Conservation (phyloP, 2,113 vertebrate species). For the Gnathonemus echidnorhynchus region DNA sequence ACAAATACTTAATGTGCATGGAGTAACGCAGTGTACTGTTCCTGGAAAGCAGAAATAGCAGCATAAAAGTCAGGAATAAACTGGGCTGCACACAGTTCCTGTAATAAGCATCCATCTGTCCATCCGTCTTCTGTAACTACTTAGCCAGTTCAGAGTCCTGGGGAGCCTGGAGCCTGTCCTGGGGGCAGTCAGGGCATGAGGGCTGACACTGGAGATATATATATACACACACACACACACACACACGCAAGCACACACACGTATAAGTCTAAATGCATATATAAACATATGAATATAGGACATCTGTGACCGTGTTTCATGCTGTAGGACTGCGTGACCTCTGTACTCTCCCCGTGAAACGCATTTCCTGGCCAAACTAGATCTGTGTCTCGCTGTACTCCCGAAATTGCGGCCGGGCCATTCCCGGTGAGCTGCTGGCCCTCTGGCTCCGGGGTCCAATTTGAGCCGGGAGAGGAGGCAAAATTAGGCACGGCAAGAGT, state of each 20-base stretch:
- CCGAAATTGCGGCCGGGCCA: background rate
- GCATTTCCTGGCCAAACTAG: background rate
- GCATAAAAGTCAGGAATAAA: background rate
- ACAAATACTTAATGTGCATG: background rate
- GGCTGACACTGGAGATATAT: background rate
- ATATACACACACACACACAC: too few relatives aligned
- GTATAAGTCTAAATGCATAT: background rate
- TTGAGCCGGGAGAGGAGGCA: slow-evolving; percentile 38
- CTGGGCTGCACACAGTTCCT: background rate
- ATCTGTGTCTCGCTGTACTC: background rate
- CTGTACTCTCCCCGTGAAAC: background rate
- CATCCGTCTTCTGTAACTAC: background rate
- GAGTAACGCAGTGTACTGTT: background rate
- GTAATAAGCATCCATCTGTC: background rate
- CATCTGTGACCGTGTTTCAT: background rate
- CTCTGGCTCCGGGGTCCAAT: slow-evolving; percentile 20
- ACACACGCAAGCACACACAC: background rate
- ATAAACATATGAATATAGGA: background rate
- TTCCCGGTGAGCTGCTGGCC: slow-evolving; percentile 37
- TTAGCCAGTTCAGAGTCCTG: background rate
- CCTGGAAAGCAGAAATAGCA: background rate
- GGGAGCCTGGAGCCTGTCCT: background rate
- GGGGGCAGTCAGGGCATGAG: background rate
- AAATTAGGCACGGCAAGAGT: slow-evolving; percentile 33
- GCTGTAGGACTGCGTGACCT: background rate